Base-by-base conservation (phyloP, 2,888 invertebrate species). In the Drosophila greeni region DNA sequence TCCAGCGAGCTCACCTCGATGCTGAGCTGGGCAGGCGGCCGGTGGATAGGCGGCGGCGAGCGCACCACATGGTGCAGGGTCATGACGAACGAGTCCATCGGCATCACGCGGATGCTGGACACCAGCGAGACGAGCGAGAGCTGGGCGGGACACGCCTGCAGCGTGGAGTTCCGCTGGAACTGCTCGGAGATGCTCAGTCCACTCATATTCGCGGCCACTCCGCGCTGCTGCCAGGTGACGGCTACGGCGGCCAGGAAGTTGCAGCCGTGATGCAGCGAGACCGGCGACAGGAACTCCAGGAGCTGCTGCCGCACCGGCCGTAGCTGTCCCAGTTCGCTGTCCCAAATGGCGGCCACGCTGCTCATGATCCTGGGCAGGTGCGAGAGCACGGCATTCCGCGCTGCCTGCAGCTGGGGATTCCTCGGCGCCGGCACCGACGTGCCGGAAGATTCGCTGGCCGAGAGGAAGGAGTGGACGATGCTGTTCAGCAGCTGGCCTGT, bases 1-100 rank as follows among this genome's bases (percentile, higher is more conserved):
- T 97, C 96, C 66, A 97, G 88, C 61, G 95, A 92, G 52, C 94
- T 93, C 20, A 96, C 95, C 87, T 96, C 96, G 67, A 95, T 90
- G 76, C 91, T 92, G 7, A 92, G 90, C 39, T 92, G 92, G 72
- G 90, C 90, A 23, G 90, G 91, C 3, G 91, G 91, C 5, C 88
- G 82, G 29, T 90, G 90, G 51, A 90, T 91, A 4, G 90, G 90
- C 2, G 93, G 93, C 16, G 95, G 95, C 67, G 94, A 93, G 86
- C 94, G 94, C 31, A 96, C 92, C 65, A 96, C 95, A 85, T 94
- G 93, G 82, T 94, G 93, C 20, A 95, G 92, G 5, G 95, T 95
- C 88, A 94, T 93, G 48, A 97, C 93, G 76, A 96, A 91, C 54
- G 94, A 94, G 84, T 96, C 95, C 82, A 95, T 92, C 3, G 95